Conservation (phyloP, 35 echinoderm and acorn worm genomes). For the Ophioderma brevispina region DNA sequence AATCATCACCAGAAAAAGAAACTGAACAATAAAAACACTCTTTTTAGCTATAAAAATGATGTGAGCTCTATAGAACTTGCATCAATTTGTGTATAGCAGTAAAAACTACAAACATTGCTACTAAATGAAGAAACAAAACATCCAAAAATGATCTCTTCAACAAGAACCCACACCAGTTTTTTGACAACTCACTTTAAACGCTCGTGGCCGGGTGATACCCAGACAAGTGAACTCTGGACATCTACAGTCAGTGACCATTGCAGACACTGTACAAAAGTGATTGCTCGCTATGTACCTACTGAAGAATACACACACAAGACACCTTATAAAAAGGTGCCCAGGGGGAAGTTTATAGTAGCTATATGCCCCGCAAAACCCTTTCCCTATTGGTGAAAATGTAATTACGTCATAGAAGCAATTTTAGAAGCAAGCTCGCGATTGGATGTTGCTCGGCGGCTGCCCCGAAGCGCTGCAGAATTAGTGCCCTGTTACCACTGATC, state of each 20-base stretch:
- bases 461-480: not conserved
- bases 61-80: no score
- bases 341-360: slow-evolving; percentile 3
- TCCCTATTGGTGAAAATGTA: slow-evolving; percentile 2
- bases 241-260: not conserved
- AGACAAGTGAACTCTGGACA: not conserved
- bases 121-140: no score
- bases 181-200: not conserved
- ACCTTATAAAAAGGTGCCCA: slow-evolving; percentile 1
- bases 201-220: not conserved
- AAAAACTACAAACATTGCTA: no score
- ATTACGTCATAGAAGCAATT: not conserved
- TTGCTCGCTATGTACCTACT: not conserved
- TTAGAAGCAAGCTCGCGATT: not conserved
- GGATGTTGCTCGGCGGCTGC: not conserved
- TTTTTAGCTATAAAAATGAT: no score
- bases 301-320: not conserved
- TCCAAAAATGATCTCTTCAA: no score
- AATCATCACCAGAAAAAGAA: no score
- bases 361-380: not conserved
- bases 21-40: no score
- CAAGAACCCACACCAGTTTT: no score
- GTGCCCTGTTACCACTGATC: not conserved
- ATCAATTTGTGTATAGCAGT: no score
- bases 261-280: not conserved